Evolutionary conservation across 2,888 invertebrate species (phyloP).

Genomic region (Criorhina ranunculi): DNA sequence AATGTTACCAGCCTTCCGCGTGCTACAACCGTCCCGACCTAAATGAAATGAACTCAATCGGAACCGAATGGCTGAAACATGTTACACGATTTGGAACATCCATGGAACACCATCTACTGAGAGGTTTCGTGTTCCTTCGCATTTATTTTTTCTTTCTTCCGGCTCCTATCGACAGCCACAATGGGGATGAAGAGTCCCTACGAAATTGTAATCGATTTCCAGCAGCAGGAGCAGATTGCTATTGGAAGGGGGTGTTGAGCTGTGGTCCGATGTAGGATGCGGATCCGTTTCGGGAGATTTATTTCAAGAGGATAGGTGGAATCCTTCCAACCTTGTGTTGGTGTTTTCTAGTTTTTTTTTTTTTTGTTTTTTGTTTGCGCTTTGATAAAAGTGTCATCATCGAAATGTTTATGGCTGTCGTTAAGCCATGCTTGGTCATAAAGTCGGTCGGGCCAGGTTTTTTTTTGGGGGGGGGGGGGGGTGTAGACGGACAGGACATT

Average conservation of each 20-base stretch:
- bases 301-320: slow-evolving; percentile 43
- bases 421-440: slow-evolving; percentile 61
- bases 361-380: slow-evolving; percentile 49
- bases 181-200: slow-evolving; percentile 32
- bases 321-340: slow-evolving; percentile 9
- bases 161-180: slow-evolving; percentile 9
- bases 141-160: slow-evolving; percentile 4
- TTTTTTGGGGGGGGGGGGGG: no score
- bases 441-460: slow-evolving; percentile 22
- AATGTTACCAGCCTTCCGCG: background rate
- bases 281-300: slow-evolving; percentile 57
- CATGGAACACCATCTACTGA: slow-evolving; percentile 28
- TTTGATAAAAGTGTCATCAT: slow-evolving; percentile 71
- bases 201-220: slow-evolving; percentile 63
- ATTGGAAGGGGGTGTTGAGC: slow-evolving; percentile 24
- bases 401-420: slow-evolving; percentile 71
- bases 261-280: slow-evolving; percentile 7
- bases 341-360: no score
- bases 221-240: slow-evolving; percentile 15
- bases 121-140: slow-evolving; percentile 24
- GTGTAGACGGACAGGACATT: slow-evolving; percentile 32
- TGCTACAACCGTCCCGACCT: background rate
- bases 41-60: slow-evolving; percentile 37
- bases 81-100: slow-evolving; percentile 50
- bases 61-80: slow-evolving; percentile 51